Percentiles rank a stretch among this genome's conserved stretches.
Conservation (phyloP, 2,113 vertebrate species). For the Pachycephala philippinensis region DNA sequence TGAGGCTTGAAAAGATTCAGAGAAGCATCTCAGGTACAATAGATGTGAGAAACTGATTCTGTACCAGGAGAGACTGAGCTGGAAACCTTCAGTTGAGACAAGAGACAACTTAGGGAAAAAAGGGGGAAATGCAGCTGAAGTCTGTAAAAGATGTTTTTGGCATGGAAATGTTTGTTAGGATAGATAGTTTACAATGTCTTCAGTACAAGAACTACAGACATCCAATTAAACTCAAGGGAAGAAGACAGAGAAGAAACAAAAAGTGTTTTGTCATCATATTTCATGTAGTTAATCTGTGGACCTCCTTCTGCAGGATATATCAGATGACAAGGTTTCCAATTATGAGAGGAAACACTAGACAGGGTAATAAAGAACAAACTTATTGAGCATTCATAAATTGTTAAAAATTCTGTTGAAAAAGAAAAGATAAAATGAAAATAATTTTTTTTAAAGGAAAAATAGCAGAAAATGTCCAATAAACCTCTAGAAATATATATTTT, state of each 20-base stretch:
- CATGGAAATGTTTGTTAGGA: background rate
- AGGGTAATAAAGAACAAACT: background rate
- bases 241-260: background rate
- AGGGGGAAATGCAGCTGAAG: background rate
- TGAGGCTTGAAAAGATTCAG: background rate
- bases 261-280: background rate
- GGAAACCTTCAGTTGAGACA: background rate
- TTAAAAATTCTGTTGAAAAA: background rate
- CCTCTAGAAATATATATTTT: background rate
- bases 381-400: background rate
- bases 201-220: background rate
- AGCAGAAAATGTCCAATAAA: background rate
- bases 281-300: background rate
- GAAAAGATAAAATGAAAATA: background rate
- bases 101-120: background rate
- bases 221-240: background rate
- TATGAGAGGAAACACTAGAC: background rate
- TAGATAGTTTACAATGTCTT: background rate
- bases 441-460: background rate
- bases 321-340: background rate
- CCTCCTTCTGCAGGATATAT: background rate
- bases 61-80: background rate
- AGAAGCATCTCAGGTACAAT: background rate
- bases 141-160: background rate
- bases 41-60: background rate